These are phyloP conservation scores for Tragulus kanchil DNA, from an alignment of 2,113 vertebrate species.

Conservation along the genomic window DNA sequence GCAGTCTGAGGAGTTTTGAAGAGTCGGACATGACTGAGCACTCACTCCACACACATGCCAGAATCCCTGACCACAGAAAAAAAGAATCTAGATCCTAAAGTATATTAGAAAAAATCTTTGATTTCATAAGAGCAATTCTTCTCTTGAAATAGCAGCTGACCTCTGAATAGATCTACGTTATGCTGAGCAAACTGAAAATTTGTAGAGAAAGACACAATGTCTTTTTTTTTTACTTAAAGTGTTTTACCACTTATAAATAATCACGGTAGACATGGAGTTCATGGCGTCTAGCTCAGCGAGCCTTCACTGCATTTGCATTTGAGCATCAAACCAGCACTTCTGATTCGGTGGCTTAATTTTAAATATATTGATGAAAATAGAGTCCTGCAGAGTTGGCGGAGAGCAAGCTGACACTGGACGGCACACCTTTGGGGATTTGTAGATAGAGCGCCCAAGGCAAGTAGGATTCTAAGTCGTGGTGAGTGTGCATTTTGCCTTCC, in stretches of 20 bases:
- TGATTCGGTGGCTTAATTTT: constrained; percentile 19
- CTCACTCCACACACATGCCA: neutral
- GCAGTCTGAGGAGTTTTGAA: too few relatives aligned
- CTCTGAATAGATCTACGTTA: constrained; percentile 60
- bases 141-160: constrained; percentile 52
- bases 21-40: neutral
- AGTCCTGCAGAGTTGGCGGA: neutral
- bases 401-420: neutral
- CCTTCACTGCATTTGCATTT: neutral
- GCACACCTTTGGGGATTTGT: neutral
- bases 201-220: neutral
- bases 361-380: constrained; percentile 6
- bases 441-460: neutral
- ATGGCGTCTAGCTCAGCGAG: neutral
- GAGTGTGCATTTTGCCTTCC: neutral
- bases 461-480: neutral
- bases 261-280: constrained; percentile 19
- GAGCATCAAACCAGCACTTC: neutral
- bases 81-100: constrained; percentile 23
- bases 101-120: constrained; percentile 13
- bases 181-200: constrained; percentile 24
- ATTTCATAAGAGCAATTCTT: constrained; percentile 33
- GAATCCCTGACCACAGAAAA: constrained; percentile 35
- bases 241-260: neutral
- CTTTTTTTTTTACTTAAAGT: constrained; percentile 20